Conservation (phyloP, 2,113 vertebrate species). For the Chloropsis hardwickii region DNA sequence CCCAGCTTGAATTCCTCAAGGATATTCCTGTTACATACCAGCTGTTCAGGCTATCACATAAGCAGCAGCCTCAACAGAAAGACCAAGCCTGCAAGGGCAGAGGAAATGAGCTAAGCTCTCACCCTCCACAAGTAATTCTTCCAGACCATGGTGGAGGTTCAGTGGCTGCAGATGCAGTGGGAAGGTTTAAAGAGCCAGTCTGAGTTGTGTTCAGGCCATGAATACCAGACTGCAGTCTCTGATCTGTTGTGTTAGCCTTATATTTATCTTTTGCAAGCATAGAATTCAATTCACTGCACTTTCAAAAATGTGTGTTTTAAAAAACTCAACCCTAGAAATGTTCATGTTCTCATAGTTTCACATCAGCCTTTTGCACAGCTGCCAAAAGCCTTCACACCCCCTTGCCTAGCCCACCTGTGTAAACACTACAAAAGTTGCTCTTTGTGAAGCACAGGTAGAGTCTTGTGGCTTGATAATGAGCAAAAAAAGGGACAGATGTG, state of each 20-base stretch:
- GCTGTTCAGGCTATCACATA: neutral
- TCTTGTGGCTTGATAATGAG: neutral
- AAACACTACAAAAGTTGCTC: slow-evolving; percentile 25
- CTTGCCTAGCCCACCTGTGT: slow-evolving; percentile 26
- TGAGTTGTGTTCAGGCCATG: neutral
- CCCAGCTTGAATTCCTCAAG: neutral
- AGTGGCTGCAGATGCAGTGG: neutral
- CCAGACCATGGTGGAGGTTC: neutral
- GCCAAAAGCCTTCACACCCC: slow-evolving; percentile 8
- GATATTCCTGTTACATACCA: neutral
- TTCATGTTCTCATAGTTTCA: slow-evolving; percentile 16
- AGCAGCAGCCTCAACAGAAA: neutral
- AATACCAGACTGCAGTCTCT: neutral
- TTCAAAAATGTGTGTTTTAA: slow-evolving; percentile 35
- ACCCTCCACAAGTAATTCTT: neutral
- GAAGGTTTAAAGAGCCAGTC: neutral
- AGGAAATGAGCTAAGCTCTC: neutral
- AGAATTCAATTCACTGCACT: slow-evolving; percentile 17
- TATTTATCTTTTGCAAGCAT: neutral
- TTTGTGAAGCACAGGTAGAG: slow-evolving; percentile 42
- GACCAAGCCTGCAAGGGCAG: neutral
- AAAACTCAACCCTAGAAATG: slow-evolving; percentile 32
- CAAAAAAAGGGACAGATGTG: neutral
- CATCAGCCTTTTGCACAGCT: slow-evolving; percentile 24
- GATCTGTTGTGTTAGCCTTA: neutral